Percentiles rank a stretch among this genome's conserved stretches.
Conservation (phyloP, 2,113 vertebrate species). For the Scalopus aquaticus region DNA sequence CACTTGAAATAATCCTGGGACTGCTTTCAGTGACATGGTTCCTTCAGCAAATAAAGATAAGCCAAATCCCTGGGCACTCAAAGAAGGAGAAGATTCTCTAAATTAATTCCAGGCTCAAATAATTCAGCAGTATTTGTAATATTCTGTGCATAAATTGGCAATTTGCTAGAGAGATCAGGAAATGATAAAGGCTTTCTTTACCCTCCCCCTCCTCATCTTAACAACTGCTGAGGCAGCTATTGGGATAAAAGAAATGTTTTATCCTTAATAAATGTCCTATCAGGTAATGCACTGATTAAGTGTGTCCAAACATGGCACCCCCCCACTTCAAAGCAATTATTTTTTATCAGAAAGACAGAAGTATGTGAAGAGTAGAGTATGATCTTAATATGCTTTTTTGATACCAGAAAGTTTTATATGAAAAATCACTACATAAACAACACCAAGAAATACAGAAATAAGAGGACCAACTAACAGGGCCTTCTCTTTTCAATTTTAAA, state of each 20-base stretch:
- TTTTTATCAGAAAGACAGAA: conserved; percentile 66
- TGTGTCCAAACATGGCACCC: conserved; percentile 50
- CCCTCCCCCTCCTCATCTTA: conserved; percentile 67
- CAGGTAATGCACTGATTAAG: conserved; percentile 69
- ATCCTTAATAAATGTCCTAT: conserved; percentile 74
- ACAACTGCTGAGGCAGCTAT: conserved; percentile 74
- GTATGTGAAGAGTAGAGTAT: not conserved
- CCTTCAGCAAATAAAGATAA: conserved; percentile 83
- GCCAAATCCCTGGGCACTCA: conserved; percentile 78
- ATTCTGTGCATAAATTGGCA: conserved; percentile 84
- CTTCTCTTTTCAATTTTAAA: not conserved
- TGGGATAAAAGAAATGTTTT: conserved; percentile 76
- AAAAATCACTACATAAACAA: conserved; percentile 8
- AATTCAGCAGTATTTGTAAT: conserved; percentile 84
- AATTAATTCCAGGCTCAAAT: conserved; percentile 84
- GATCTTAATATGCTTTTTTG: not conserved
- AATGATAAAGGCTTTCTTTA: conserved; percentile 70
- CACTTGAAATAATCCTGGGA: conserved; percentile 82
- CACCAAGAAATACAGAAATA: conserved; percentile 18
- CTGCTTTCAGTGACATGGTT: conserved; percentile 83
- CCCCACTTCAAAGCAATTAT: conserved; percentile 58
- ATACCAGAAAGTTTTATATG: conserved; percentile 3
- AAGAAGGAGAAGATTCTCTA: conserved; percentile 76
- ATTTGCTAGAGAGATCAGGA: conserved; percentile 82
- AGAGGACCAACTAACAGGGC: not conserved